Conservation (phyloP, 2,113 vertebrate species). For the Colossoma macropomum region DNA sequence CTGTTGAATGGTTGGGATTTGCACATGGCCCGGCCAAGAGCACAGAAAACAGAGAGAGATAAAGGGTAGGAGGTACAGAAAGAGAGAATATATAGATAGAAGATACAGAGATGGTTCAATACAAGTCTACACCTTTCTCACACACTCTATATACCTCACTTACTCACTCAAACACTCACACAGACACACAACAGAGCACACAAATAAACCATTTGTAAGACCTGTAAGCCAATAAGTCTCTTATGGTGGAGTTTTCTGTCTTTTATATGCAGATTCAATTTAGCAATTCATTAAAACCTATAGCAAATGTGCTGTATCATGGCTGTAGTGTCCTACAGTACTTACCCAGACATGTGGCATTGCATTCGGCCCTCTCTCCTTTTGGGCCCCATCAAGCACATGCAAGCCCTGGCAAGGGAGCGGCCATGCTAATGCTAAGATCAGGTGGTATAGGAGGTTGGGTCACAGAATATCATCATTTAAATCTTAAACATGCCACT, state of each 20-base stretch:
- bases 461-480: conserved; percentile 40
- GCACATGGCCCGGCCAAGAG: conserved; percentile 91
- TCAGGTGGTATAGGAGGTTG: conserved; percentile 49
- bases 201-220: background rate
- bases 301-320: background rate
- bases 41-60: conserved; percentile 59
- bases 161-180: conserved; percentile 6
- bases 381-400: conserved; percentile 64
- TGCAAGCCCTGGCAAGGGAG: conserved; percentile 62
- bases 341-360: conserved; percentile 69
- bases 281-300: background rate
- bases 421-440: conserved; percentile 57
- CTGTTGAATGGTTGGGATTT: conserved; percentile 99
- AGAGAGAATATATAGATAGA: conserved; percentile 26
- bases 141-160: background rate
- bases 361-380: conserved; percentile 57
- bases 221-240: background rate
- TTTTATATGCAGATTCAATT: background rate
- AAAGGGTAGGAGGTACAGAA: conserved; percentile 64
- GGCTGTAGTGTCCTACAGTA: conserved; percentile 63
- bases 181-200: conserved; percentile 25
- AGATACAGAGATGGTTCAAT: conserved; percentile 11
- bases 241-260: conserved; percentile 6
- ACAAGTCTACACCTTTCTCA: conserved; percentile 10
- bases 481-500: conserved; percentile 3